Base-by-base conservation (phyloP, 1,140 invertebrate genomes). In the Drosophila ogumai region DNA sequence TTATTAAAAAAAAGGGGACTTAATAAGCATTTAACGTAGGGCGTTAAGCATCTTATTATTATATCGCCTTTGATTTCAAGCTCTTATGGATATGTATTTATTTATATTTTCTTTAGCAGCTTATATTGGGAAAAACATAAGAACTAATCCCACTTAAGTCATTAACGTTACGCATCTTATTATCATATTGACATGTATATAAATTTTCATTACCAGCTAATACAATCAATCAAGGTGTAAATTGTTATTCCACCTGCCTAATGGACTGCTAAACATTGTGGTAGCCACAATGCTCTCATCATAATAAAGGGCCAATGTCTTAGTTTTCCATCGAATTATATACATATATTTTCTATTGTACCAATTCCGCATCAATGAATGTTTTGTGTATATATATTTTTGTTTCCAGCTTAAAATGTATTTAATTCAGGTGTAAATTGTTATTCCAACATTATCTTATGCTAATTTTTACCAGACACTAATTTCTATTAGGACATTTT, bases 351-450 rank as follows among this genome's bases (percentile, higher is more conserved):
- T 6, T 3, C 12, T 5, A 19, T 34, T 34, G 8, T 31, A 10
- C 25, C 25, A 6, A n/a, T n/a, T 25, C 9, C 5, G 7, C 12
- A 17, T 25, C 12, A 54, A 19, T 54, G 6, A 15, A 34, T 19
- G 31, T 19, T 52, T 52, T 34, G 3, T 19, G 3, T 17, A 40
- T 40, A 15, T 22, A 5, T 58, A 32, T 31, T 34, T 57, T 58
- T 43, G 25, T 22, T 57, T 32, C 6, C 1, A 7, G 10, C 17
- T 22, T 32, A 40, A 10, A 50, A 28, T 28, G 3, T 28, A 43
- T 40, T 50, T 32, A 58, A 63, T 38, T 12, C 56, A 57, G 32
- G 32, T 56, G 50, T 31, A n/a, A 58, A 63, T 31, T 57, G 22
- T 31, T 40, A 15, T 40, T 6, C n/a, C 31, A 12, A 4, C 46